A percentile compares a stretch with the other conserved stretches of the same genome.
These are phyloP conservation scores for Drosophila micromelanica DNA, from an alignment of 1,140 invertebrate genomes.

Conservation along the genomic window DNA sequence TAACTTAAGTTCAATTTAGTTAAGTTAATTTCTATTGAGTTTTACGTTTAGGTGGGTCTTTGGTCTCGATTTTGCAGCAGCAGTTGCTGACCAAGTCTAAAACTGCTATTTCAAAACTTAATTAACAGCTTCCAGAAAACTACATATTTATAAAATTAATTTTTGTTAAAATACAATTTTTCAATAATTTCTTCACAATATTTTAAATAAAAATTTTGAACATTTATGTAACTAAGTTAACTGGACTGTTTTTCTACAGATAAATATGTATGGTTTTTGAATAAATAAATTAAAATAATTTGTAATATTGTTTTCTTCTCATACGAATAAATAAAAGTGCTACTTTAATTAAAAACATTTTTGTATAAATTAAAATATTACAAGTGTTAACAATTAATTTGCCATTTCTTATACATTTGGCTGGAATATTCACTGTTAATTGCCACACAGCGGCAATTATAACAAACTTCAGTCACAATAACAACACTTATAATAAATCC, in stretches of 20 bases:
- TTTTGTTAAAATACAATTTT: background rate
- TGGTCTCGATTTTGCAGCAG: constrained; percentile 34
- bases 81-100: constrained; percentile 15
- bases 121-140: constrained; percentile 23
- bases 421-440: constrained; percentile 11
- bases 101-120: constrained; percentile 34
- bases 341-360: too few species aligned
- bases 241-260: too few species aligned
- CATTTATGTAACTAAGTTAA: too few species aligned
- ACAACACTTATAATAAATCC: background rate
- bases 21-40: constrained; percentile 35
- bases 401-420: background rate
- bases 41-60: constrained; percentile 58
- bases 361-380: background rate
- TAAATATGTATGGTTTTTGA: too few species aligned
- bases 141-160: background rate
- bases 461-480: background rate
- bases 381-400: background rate
- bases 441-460: constrained; percentile 13
- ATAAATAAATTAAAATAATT: too few species aligned
- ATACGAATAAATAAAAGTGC: too few species aligned
- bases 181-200: background rate
- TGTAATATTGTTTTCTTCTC: too few species aligned
- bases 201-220: background rate
- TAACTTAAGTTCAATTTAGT: constrained; percentile 33